Percentiles rank a stretch among this genome's conserved stretches.
Evolutionary conservation across 1,140 invertebrate species (phyloP).

Genomic region (Vollenhovia emeryi): DNA sequence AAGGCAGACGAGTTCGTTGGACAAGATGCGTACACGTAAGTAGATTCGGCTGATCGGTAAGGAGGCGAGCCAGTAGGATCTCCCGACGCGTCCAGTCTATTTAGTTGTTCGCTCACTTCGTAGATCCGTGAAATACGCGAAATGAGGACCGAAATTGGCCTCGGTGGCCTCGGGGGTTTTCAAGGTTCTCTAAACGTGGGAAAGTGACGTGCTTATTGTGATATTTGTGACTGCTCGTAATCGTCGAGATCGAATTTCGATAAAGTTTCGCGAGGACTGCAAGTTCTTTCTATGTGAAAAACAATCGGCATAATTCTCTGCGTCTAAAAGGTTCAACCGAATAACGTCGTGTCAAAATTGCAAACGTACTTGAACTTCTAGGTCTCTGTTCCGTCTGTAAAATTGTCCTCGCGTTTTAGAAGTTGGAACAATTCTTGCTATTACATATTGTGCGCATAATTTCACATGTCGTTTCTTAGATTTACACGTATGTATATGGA

Average conservation of each 20-base stretch:
- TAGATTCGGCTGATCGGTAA: not conserved
- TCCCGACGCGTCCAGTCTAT: not conserved
- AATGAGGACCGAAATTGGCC: not conserved
- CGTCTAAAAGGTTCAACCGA: not conserved
- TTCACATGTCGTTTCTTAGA: not conserved
- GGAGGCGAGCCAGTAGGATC: not conserved
- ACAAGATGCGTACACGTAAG: slow-evolving; percentile 42
- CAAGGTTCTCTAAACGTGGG: not conserved
- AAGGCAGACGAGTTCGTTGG: not conserved
- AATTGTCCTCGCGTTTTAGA: not conserved
- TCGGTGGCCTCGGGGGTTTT: not conserved
- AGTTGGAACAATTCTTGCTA: not conserved
- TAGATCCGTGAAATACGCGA: not conserved
- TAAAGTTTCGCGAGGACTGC: not conserved
- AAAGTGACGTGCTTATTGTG: not conserved
- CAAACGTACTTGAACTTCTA: not conserved
- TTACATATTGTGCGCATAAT: not conserved
- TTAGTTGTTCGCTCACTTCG: not conserved
- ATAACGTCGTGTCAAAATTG: not conserved
- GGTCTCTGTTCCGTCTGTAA: not conserved
- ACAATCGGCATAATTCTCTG: not conserved
- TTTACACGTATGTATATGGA: not conserved
- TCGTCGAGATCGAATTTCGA: not conserved
- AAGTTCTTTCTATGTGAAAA: not conserved
- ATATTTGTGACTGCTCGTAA: not conserved